Evolutionary conservation across 2,797 vertebrate species (phyloP), one percentile per base, ranked within the genome.

Genomic region (Mormyrus proboscirostris): DNA sequence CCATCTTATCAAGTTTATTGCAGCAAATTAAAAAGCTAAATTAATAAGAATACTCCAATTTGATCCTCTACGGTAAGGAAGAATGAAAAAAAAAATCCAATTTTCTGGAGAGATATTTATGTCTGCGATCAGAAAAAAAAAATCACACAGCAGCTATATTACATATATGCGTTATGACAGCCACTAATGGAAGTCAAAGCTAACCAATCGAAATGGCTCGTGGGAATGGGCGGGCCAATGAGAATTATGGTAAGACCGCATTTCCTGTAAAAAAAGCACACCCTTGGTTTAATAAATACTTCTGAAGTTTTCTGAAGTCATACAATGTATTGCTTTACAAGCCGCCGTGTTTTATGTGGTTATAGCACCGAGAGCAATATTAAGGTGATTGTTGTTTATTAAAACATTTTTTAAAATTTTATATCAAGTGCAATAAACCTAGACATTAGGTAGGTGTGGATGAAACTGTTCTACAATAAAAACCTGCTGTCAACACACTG

Each of bases 51-150:
- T 14, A 55, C 51, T 57, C 50, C 85, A 86, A 53, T 55, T 86
- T 33, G 51, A 29, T n/a, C 8, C 22, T 86, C 85, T 57, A 19
- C 22, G 50, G 25, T 19, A 25, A 33, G 47, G 49, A 53, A 53
- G 44, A 47, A 85, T 85, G 83, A 2, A 25, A 47, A 82, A 76
- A 79, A 86, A 86, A 86, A 86, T 86, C 51, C 29, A 86, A 86
- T 86, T 86, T 86, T 29, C 85, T 86, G 51, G 50, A 33, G 51
- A 38, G 44, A 85, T 51, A 55, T 86, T 55, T 86, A 86, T 57
- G 85, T 57, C 50, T 57, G 50, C 4, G 51, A 86, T 33, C n/a
- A 14, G 6, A 29, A 57, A 53, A 53, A 86, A 51, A 3, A 38
- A 41, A 7, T 33, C 49, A 57, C 29, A 55, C 85, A 9, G 47